phyloP scores from a whole-genome alignment of 2,888 invertebrate genomes.

The Pteria penguin region DNA sequence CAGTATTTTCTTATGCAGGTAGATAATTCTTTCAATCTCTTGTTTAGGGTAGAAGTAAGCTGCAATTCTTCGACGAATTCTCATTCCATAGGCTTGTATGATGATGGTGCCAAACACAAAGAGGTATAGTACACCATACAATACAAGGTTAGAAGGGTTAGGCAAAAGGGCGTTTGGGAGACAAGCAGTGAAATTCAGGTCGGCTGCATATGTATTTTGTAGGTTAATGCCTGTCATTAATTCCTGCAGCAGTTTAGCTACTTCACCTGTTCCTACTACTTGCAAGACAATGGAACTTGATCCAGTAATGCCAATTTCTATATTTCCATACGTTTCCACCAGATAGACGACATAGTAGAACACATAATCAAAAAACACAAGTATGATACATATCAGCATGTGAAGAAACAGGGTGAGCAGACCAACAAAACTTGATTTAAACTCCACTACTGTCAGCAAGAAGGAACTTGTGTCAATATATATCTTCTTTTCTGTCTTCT shows the following conservation, averaged over 20 bases:
- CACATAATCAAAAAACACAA: constrained; percentile 64
- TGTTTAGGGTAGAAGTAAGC: constrained; percentile 57
- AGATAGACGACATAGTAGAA: constrained; percentile 67
- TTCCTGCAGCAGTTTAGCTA: constrained; percentile 47
- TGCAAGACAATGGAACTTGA: constrained; percentile 38
- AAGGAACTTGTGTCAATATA: constrained; percentile 61
- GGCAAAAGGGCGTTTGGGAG: constrained; percentile 52
- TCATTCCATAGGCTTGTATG: constrained; percentile 53
- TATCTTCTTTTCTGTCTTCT: constrained; percentile 60
- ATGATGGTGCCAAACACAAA: constrained; percentile 45
- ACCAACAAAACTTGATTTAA: constrained; percentile 55
- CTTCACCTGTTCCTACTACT: constrained; percentile 52
- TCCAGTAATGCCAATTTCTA: constrained; percentile 54
- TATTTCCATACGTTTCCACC: constrained; percentile 58
- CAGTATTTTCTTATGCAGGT: constrained; percentile 55
- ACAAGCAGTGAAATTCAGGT: constrained; percentile 49
- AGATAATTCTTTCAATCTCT: constrained; percentile 51
- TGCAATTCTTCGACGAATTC: constrained; percentile 47
- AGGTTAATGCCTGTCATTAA: constrained; percentile 47
- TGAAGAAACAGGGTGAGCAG: constrained; percentile 61
- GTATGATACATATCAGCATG: constrained; percentile 54
- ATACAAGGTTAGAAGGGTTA: constrained; percentile 33
- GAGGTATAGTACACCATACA: constrained; percentile 41
- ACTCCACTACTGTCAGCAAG: constrained; percentile 56
- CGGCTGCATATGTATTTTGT: constrained; percentile 40